These are phyloP conservation scores for Carapus acus DNA, from an alignment of 2,797 vertebrate species.

Conservation along the genomic window DNA sequence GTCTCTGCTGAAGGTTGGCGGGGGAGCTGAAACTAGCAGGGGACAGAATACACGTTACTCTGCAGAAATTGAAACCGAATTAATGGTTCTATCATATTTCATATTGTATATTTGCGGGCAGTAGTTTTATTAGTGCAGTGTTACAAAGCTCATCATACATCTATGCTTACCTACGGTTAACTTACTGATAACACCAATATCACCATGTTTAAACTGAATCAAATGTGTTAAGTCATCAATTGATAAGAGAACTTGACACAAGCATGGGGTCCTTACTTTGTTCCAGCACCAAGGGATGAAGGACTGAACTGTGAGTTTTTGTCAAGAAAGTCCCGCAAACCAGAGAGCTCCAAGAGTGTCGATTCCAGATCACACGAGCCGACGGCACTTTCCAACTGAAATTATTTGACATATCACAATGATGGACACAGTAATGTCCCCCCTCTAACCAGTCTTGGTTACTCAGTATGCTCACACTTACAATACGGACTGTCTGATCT, in stretches of 20 bases:
- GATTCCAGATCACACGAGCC: slow-evolving; percentile 76
- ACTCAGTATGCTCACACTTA: slow-evolving; percentile 63
- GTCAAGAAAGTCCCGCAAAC: slow-evolving; percentile 89
- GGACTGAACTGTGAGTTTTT: slow-evolving; percentile 94
- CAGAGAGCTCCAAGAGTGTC: slow-evolving; percentile 81
- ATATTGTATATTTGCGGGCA: too few relatives aligned
- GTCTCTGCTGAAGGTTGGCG: slow-evolving; percentile 87
- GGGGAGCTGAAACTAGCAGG: slow-evolving; percentile 77
- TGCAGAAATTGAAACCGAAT: neutral
- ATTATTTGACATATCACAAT: neutral
- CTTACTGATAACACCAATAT: too few relatives aligned
- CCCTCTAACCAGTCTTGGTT: neutral
- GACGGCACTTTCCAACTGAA: slow-evolving; percentile 87
- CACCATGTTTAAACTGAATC: too few relatives aligned
- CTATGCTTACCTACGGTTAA: too few relatives aligned
- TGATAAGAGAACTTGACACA: neutral
- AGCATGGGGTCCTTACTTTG: slow-evolving; percentile 70
- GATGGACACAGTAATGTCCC: neutral
- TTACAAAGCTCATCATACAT: too few relatives aligned
- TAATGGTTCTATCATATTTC: too few relatives aligned
- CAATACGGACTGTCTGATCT: slow-evolving; percentile 80
- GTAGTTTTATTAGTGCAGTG: too few relatives aligned
- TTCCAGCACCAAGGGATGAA: slow-evolving; percentile 77
- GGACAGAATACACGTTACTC: slow-evolving; percentile 23
- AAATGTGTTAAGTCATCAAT: too few relatives aligned